A percentile compares a stretch with the other conserved stretches of the same genome.
Conservation (phyloP, 2,797 vertebrate genomes). For the Carcharodon carcharias region DNA sequence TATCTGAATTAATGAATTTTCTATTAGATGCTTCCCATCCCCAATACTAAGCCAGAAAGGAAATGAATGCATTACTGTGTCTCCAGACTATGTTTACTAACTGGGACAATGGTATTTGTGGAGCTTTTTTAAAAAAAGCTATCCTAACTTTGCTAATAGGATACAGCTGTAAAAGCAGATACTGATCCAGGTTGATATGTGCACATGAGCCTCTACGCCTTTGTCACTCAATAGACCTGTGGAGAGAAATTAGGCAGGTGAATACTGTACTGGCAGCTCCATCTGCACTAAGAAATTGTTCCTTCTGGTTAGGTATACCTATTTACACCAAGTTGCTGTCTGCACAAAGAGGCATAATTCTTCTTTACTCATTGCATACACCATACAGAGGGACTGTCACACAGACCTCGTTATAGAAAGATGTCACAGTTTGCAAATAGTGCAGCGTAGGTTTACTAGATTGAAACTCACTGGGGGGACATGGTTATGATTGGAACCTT, state of each 20-base stretch:
- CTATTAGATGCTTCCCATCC: background rate
- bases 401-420: background rate
- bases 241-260: background rate
- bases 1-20: background rate
- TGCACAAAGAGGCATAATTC: background rate
- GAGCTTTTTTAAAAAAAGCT: background rate
- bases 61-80: background rate
- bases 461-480: background rate
- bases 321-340: background rate
- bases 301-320: background rate
- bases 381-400: background rate
- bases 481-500: background rate
- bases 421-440: background rate
- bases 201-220: background rate
- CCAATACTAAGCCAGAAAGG: background rate
- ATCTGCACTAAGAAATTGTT: background rate
- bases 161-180: background rate
- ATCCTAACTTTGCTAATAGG: background rate
- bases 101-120: background rate
- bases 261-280: background rate
- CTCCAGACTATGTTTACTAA: background rate
- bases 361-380: background rate
- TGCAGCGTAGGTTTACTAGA: background rate
- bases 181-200: background rate
- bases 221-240: background rate